These are phyloP conservation scores for Poliocrania exsul DNA, from an alignment of 2,797 vertebrate species.

Conservation along the genomic window DNA sequence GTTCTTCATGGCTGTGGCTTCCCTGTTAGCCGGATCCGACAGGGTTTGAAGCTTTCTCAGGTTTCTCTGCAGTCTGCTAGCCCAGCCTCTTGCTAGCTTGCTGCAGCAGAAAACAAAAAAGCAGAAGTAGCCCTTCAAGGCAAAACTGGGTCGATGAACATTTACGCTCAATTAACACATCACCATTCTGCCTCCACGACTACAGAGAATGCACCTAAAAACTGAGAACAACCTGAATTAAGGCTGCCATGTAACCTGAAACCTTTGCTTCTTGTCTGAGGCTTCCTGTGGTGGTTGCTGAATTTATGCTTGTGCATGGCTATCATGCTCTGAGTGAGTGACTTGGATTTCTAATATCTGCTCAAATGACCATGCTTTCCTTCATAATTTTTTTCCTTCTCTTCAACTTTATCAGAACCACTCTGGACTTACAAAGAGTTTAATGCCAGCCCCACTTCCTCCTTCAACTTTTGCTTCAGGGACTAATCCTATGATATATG, in stretches of 20 bases:
- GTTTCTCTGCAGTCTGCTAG: not conserved
- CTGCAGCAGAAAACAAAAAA: not conserved
- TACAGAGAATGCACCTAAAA: not conserved
- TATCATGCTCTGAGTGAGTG: not conserved
- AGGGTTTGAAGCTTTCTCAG: not conserved
- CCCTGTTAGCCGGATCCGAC: not conserved
- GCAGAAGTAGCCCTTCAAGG: not conserved
- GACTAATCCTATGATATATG: not conserved
- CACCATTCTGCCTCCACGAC: conserved; percentile 19
- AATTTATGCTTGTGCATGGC: not conserved
- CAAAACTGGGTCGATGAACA: not conserved
- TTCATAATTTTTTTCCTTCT: not conserved
- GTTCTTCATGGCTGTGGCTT: not conserved
- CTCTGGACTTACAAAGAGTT: not conserved
- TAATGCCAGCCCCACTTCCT: not conserved
- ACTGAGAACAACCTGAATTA: conserved; percentile 22
- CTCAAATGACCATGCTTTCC: not conserved
- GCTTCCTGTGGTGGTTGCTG: not conserved
- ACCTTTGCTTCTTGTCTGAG: not conserved
- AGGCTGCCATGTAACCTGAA: not conserved
- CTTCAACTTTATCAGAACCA: not conserved
- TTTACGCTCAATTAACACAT: conserved; percentile 9
- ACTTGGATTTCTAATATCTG: not conserved
- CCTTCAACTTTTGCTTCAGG: not conserved
- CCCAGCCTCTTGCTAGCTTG: not conserved